Percentiles rank a stretch among this genome's conserved stretches.
These are phyloP conservation scores for Archaeoteleia sp. DNA, from an alignment of 2,888 invertebrate species.

Conservation along the genomic window DNA sequence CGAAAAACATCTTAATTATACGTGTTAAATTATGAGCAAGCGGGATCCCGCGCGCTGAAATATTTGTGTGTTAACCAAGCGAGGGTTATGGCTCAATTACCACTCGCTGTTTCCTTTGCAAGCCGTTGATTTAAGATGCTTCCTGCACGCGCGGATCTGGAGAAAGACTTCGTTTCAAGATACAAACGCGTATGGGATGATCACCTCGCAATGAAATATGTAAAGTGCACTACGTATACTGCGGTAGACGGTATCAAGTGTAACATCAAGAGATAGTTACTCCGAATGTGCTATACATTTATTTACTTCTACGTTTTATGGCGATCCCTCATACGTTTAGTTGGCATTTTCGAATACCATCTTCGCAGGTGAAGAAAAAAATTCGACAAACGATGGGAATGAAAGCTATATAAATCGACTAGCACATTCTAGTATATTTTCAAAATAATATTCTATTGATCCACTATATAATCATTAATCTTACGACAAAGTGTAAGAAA, in stretches of 20 bases:
- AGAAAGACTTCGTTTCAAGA: slow-evolving; percentile 22
- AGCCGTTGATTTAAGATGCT: slow-evolving; percentile 68
- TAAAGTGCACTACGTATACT: slow-evolving; percentile 10
- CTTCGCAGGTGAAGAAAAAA: slow-evolving; percentile 53
- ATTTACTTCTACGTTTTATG: slow-evolving; percentile 29
- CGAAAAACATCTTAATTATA: slow-evolving; percentile 67
- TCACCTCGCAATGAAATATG: slow-evolving; percentile 35
- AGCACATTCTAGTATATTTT: no score
- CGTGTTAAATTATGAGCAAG: slow-evolving; percentile 69
- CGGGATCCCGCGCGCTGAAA: slow-evolving; percentile 66
- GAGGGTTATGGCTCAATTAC: slow-evolving; percentile 73
- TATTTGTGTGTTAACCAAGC: slow-evolving; percentile 68
- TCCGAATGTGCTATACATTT: slow-evolving; percentile 26
- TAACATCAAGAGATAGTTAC: slow-evolving; percentile 13
- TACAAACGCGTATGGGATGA: slow-evolving; percentile 18
- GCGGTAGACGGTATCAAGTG: slow-evolving; percentile 2
- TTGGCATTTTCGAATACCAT: slow-evolving; percentile 54
- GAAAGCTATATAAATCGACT: no score
- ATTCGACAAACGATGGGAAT: no score
- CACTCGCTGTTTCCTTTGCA: slow-evolving; percentile 69
- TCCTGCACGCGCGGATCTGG: slow-evolving; percentile 52
- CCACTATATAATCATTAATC: no score
- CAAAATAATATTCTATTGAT: no score
- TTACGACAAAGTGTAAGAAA: no score
- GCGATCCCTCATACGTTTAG: slow-evolving; percentile 48